Conservation (phyloP, 2,113 vertebrate genomes). For the Aptenodytes patagonicus region DNA sequence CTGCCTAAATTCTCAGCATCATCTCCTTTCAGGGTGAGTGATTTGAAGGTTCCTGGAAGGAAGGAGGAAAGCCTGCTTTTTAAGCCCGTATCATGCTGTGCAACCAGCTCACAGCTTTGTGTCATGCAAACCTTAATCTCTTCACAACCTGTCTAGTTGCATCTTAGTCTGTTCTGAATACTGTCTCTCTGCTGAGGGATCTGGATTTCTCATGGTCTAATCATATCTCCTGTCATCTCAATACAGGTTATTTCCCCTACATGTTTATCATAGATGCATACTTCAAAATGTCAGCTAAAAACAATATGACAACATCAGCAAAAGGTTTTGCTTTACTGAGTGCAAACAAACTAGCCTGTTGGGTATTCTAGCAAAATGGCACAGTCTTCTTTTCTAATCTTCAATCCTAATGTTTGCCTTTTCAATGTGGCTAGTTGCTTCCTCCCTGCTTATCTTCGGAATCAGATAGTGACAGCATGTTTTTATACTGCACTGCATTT, state of each 20-base stretch:
- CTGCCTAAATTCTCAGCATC: slow-evolving; percentile 3
- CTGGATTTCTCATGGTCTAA: slow-evolving; percentile 56
- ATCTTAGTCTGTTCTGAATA: slow-evolving; percentile 53
- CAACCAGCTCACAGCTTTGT: slow-evolving; percentile 48
- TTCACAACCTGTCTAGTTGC: slow-evolving; percentile 59
- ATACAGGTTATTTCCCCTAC: slow-evolving; percentile 18
- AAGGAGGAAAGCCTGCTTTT: background rate
- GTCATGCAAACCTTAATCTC: slow-evolving; percentile 54
- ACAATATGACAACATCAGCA: slow-evolving; percentile 45
- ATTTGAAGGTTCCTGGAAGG: slow-evolving; percentile 11
- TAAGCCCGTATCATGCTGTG: background rate
- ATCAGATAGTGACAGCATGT: background rate
- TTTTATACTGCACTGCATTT: background rate
- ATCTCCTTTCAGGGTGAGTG: background rate
- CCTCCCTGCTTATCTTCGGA: background rate
- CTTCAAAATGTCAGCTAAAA: slow-evolving; percentile 66
- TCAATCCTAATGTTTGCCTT: slow-evolving; percentile 5
- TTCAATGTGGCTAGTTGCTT: background rate
- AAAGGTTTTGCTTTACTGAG: slow-evolving; percentile 9
- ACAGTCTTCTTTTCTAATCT: background rate
- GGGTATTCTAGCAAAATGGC: background rate
- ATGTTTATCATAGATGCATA: slow-evolving; percentile 41
- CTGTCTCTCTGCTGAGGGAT: slow-evolving; percentile 1
- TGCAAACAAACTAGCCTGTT: slow-evolving; percentile 28
- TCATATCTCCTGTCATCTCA: slow-evolving; percentile 53